phyloP scores from a whole-genome alignment of 2,113 vertebrate genomes.

The Willisornis vidua region DNA sequence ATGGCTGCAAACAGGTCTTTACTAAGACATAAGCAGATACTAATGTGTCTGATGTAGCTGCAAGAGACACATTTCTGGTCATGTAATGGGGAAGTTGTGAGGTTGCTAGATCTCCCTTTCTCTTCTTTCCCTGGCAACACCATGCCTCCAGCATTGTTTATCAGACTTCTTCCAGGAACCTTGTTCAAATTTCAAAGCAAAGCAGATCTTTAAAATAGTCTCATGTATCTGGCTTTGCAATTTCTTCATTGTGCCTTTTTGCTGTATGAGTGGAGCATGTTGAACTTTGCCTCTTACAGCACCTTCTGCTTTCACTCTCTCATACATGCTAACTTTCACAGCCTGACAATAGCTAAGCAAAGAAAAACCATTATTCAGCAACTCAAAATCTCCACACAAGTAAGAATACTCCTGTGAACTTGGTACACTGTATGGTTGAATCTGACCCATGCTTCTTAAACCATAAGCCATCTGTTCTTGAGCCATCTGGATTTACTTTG shows the following conservation, averaged over 20 bases:
- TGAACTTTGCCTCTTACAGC: background rate
- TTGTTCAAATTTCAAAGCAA: background rate
- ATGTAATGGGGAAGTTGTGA: background rate
- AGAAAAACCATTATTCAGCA: constrained; percentile 7
- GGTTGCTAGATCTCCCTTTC: background rate
- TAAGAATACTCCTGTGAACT: background rate
- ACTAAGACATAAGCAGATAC: background rate
- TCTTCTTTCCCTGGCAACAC: background rate
- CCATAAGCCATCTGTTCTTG: constrained; percentile 45
- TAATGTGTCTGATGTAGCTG: background rate
- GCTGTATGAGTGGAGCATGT: background rate
- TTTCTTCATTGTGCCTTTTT: background rate
- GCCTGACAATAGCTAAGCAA: background rate
- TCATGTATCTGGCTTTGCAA: background rate
- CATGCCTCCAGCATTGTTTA: background rate
- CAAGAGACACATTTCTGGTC: background rate
- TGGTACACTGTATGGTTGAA: background rate
- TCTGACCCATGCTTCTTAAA: constrained; percentile 15
- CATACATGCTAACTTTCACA: background rate
- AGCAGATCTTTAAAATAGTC: background rate
- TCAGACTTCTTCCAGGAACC: background rate
- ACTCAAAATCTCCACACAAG: background rate
- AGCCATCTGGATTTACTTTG: constrained; percentile 49
- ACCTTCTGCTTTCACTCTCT: constrained; percentile 11
- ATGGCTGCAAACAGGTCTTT: background rate